Percentiles rank a stretch among this genome's conserved stretches.
Evolutionary conservation across 1,140 invertebrate species (phyloP).

Genomic region (Venturia canescens): DNA sequence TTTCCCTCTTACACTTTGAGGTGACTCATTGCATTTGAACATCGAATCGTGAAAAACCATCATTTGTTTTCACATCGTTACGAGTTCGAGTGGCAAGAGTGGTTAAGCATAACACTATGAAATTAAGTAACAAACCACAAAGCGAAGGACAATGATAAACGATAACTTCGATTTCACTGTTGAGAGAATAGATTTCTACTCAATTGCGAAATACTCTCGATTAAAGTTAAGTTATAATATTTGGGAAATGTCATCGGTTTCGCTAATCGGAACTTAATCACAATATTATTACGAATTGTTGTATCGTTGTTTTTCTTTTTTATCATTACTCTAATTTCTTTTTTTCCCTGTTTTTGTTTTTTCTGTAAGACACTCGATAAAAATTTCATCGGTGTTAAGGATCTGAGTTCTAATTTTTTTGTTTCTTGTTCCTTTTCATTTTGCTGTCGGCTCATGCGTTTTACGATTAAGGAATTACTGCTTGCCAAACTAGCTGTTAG

Average conservation of each 20-base stretch:
- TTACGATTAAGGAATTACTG: constrained; percentile 22
- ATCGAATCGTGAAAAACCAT: background rate
- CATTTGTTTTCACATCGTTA: too few species aligned
- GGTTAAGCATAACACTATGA: too few species aligned
- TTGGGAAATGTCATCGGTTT: background rate
- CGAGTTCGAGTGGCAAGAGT: too few species aligned
- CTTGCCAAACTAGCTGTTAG: constrained; percentile 35
- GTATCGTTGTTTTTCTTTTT: background rate
- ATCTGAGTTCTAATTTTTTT: constrained; percentile 3
- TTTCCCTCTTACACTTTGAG: background rate
- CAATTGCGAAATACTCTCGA: too few species aligned
- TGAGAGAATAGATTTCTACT: too few species aligned
- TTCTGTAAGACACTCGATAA: constrained; percentile 11
- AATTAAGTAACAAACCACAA: too few species aligned
- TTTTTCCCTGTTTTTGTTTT: background rate
- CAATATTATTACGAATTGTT: background rate
- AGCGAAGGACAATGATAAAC: too few species aligned
- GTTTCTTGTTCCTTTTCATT: background rate
- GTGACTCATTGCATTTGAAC: background rate
- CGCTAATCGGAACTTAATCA: background rate
- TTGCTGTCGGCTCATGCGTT: background rate
- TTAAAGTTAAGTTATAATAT: background rate
- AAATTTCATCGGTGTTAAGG: constrained; percentile 18
- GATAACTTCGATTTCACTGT: too few species aligned
- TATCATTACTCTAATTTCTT: background rate